These are phyloP conservation scores for Ceuthmochares aereus DNA, from an alignment of 2,113 vertebrate genomes.

Conservation along the genomic window DNA sequence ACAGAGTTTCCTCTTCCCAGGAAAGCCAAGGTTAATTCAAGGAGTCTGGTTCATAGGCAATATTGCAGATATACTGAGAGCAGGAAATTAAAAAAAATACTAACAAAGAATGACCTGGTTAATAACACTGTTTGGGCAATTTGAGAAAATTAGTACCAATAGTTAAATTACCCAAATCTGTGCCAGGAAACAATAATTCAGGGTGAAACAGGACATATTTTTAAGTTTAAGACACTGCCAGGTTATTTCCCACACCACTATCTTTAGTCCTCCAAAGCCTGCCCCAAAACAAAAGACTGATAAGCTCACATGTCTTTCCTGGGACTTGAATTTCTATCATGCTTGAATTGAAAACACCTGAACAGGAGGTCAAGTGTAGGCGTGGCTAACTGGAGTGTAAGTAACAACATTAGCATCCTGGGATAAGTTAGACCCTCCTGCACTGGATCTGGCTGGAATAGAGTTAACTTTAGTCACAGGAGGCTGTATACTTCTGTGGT, in stretches of 20 bases:
- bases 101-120: background rate
- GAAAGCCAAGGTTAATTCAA: background rate
- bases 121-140: background rate
- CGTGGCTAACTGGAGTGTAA: background rate
- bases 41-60: background rate
- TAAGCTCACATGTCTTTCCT: background rate
- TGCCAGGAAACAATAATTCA: background rate
- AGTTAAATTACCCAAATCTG: background rate
- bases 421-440: background rate
- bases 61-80: conserved; percentile 21
- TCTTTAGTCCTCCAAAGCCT: background rate
- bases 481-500: background rate
- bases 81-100: background rate
- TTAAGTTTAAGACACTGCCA: background rate
- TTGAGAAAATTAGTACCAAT: background rate
- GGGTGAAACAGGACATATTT: background rate
- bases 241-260: background rate
- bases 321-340: background rate
- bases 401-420: background rate
- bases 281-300: background rate
- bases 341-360: background rate
- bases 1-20: background rate
- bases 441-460: background rate
- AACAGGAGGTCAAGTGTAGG: background rate
- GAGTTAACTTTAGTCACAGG: background rate